phyloP scores from a whole-genome alignment of 2,113 vertebrate species.

The Noctilio leporinus region DNA sequence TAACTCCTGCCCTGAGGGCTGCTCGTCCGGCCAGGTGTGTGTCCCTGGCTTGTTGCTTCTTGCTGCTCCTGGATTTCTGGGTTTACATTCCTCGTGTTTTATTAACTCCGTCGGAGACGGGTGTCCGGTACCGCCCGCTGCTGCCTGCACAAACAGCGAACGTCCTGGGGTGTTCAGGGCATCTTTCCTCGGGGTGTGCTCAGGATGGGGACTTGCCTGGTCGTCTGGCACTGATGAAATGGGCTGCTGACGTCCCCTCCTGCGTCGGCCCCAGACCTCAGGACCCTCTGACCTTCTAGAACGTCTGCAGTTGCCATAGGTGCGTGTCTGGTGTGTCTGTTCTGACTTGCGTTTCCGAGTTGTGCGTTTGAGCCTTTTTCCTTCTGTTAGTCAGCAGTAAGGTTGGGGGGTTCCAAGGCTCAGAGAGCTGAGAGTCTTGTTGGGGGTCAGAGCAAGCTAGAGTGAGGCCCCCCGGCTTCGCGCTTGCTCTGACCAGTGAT shows the following conservation, averaged over 20 bases:
- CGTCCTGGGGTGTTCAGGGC: background rate
- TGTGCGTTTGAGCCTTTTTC: background rate
- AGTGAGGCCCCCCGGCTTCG: background rate
- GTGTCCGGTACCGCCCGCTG: background rate
- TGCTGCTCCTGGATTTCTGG: background rate
- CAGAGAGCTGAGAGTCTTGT: background rate
- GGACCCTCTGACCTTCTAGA: background rate
- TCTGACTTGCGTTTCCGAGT: background rate
- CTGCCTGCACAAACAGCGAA: background rate
- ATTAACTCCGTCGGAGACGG: background rate
- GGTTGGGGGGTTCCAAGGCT: background rate
- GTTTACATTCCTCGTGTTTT: background rate
- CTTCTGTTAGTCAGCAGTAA: background rate
- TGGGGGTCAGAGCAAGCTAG: background rate
- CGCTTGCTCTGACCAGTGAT: background rate
- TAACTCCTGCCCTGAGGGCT: background rate
- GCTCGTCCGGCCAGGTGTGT: background rate
- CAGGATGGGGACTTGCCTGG: background rate
- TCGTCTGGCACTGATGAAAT: no score
- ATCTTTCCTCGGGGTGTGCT: background rate
- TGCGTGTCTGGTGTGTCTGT: background rate
- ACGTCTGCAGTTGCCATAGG: accelerated
- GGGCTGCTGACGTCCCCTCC: background rate
- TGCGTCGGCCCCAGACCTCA: accelerated
- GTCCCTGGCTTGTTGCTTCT: background rate